Evolutionary conservation across 2,888 invertebrate species (phyloP), one percentile per base, ranked within the genome.

Genomic region (Vesta saturnalis): DNA sequence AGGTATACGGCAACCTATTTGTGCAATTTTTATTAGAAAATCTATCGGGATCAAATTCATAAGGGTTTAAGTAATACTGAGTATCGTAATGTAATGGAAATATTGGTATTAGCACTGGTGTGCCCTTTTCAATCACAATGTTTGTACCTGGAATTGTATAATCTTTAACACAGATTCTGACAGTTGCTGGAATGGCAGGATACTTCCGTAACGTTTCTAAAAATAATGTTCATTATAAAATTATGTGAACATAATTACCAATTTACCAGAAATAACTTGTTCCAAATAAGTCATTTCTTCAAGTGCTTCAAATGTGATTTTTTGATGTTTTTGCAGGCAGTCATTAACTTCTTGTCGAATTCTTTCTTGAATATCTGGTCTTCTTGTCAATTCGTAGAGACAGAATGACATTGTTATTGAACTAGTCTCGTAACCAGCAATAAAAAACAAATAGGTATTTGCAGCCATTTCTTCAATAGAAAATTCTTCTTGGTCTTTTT

Each of bases 1-100:
- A 87, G 63, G 85, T 84, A 71, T 85, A 87, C 0, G 84, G 84
- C 54, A 87, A 87, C 54, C 88, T 80, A 43, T 83, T 83, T 0
- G 85, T 83, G 70, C 87, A 88, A 23, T 86, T 85, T 64, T 87
- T 86, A 3, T 84, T 81, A 0, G 84, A 79, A 79, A 90, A 90
- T 70, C 90, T 10, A 43, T 66, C 62, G 6, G 62, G 67, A 19
- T 62, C 64, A 18, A 69, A 69, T 22, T 47, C 43, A 8, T 62
- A n/a, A 1, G 69, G 69, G 10, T 69, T 19, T 8, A 63, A 63
- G 39, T 62, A 70, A 60, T 63, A 63, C 23, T 60, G 60, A 1
- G 65, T 39, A 43, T 66, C 66, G 15, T 35, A 39, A n/a, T 66
- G 70, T 3, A 69, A 49, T 12, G 60, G 65, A 19, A 58, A 30